phyloP scores from a whole-genome alignment of 2,888 invertebrate genomes.

The Strigamia crassipes region DNA sequence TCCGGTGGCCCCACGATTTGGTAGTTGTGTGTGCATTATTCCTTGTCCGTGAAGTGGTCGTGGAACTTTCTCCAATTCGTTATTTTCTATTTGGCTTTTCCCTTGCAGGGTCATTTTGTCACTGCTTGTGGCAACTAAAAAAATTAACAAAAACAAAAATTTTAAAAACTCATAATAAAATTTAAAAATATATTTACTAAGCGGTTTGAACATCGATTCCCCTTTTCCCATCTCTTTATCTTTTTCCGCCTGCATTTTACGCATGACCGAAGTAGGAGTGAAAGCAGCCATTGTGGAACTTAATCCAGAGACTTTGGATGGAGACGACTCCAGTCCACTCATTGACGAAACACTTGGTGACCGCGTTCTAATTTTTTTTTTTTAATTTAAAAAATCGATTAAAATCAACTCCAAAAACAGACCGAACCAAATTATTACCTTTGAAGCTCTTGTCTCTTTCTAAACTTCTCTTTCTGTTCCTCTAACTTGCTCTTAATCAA shows the following conservation, averaged over 20 bases:
- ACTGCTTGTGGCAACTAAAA: background rate
- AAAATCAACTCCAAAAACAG: background rate
- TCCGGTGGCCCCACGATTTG: background rate
- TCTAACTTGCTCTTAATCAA: slow-evolving; percentile 86
- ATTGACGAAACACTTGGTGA: slow-evolving; percentile 17
- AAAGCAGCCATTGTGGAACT: slow-evolving; percentile 73
- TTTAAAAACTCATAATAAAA: background rate
- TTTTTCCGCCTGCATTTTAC: slow-evolving; percentile 92
- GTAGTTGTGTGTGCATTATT: slow-evolving; percentile 43
- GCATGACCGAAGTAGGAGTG: slow-evolving; percentile 89
- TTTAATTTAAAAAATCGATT: background rate
- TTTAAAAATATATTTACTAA: background rate
- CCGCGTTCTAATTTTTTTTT: background rate
- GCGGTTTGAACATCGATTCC: slow-evolving; percentile 8
- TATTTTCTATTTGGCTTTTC: background rate
- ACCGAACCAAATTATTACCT: slow-evolving; percentile 47
- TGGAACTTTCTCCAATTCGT: slow-evolving; percentile 17
- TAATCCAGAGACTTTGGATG: slow-evolving; percentile 51
- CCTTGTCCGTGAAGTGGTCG: slow-evolving; percentile 44
- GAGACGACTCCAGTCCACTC: slow-evolving; percentile 17
- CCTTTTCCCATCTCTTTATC: slow-evolving; percentile 61
- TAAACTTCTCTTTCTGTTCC: slow-evolving; percentile 82
- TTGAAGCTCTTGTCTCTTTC: slow-evolving; percentile 73
- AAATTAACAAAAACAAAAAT: background rate
- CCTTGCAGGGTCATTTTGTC: slow-evolving; percentile 1